phyloP scores from a whole-genome alignment of 2,888 invertebrate genomes.

The Dolichomitus sp. region DNA sequence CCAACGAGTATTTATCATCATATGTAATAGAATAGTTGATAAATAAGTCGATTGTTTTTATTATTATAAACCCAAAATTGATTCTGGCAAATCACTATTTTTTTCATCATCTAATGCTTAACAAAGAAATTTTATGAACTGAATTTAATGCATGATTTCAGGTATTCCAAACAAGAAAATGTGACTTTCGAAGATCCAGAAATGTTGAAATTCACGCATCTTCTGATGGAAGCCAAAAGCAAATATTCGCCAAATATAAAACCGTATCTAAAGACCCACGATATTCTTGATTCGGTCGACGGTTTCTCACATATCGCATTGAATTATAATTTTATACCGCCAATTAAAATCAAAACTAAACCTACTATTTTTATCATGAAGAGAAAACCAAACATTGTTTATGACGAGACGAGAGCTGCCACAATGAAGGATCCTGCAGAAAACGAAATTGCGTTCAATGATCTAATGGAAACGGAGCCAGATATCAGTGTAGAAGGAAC shows the following conservation, averaged over 20 bases:
- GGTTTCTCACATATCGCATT: conserved; percentile 94
- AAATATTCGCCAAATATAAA: conserved; percentile 92
- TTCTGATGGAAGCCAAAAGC: conserved; percentile 94
- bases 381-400: conserved; percentile 88
- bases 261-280: conserved; percentile 91
- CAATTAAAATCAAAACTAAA: conserved; percentile 93
- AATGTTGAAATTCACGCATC: conserved; percentile 91
- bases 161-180: conserved; percentile 94
- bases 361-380: conserved; percentile 94
- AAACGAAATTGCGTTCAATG: background rate
- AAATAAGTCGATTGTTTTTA: too few relatives aligned
- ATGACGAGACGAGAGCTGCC: conserved; percentile 84
- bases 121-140: background rate
- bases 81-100: too few relatives aligned
- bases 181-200: conserved; percentile 89
- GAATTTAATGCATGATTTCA: conserved; percentile 76
- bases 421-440: background rate
- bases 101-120: background rate
- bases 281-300: conserved; percentile 92
- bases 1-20: too few relatives aligned
- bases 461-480: background rate
- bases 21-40: too few relatives aligned
- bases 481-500: background rate
- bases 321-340: conserved; percentile 93
- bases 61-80: too few relatives aligned